Evolutionary conservation across 2,113 vertebrate species (phyloP).

Genomic region (Boulengerochromis microlepis): DNA sequence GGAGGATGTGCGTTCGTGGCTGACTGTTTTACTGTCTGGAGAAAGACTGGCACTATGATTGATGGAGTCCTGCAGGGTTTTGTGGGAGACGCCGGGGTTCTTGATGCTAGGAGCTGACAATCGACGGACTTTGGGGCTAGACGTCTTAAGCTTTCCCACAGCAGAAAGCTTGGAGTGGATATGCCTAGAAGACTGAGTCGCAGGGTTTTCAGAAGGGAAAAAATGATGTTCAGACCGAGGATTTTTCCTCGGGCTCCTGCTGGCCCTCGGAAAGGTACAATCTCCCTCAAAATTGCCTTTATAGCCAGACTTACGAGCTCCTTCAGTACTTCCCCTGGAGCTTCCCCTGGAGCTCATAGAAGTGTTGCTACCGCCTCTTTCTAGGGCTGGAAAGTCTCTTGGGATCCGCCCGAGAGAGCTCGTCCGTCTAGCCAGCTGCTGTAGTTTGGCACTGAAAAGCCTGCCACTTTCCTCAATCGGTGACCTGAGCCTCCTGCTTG

Average conservation of each 20-base stretch:
- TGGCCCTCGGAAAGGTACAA: constrained; percentile 79
- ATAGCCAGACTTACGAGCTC: not conserved
- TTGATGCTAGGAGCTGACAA: constrained; percentile 83
- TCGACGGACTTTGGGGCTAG: constrained; percentile 83
- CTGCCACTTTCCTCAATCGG: constrained; percentile 75
- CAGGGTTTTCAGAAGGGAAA: constrained; percentile 9
- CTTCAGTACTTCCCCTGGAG: constrained; percentile 40
- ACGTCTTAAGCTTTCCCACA: constrained; percentile 84
- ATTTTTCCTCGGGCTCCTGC: constrained; percentile 76
- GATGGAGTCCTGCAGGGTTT: constrained; percentile 79
- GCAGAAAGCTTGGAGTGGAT: constrained; percentile 81
- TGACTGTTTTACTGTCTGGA: constrained; percentile 78
- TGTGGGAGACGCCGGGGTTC: constrained; percentile 82
- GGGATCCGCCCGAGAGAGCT: constrained; percentile 79
- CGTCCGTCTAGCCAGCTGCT: constrained; percentile 82
- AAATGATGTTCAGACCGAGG: constrained; percentile 65
- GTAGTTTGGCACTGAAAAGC: constrained; percentile 86
- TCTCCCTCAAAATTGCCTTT: constrained; percentile 73
- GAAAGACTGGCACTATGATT: constrained; percentile 83
- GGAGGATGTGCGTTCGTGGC: constrained; percentile 58
- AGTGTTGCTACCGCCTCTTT: constrained; percentile 78
- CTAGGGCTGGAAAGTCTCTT: constrained; percentile 70
- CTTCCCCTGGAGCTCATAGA: constrained; percentile 74
- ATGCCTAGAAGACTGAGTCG: constrained; percentile 69
- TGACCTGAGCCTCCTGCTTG: constrained; percentile 59